A percentile compares a stretch with the other conserved stretches of the same genome.
phyloP scores from a whole-genome alignment of 1,140 invertebrate genomes.

The Aradophagus sp. region DNA sequence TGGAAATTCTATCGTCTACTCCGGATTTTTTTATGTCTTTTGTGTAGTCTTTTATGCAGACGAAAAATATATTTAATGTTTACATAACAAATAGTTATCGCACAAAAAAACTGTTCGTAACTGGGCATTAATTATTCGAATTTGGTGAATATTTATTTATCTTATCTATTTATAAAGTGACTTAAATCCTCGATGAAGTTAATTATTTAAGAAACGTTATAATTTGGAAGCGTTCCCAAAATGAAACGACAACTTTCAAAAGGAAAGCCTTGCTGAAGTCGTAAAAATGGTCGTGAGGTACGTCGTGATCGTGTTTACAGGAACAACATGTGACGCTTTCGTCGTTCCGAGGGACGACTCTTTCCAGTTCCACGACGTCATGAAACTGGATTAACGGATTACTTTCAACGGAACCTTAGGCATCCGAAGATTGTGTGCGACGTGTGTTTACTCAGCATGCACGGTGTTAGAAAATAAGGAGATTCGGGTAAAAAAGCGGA shows the following conservation, averaged over 20 bases:
- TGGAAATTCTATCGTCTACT: too few species aligned
- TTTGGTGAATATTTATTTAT: too few species aligned
- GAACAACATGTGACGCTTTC: slow-evolving; percentile 49
- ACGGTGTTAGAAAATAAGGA: slow-evolving; percentile 52
- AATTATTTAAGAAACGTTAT: too few species aligned
- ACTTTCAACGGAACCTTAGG: slow-evolving; percentile 57
- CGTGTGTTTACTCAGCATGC: slow-evolving; percentile 55
- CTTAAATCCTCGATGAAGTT: too few species aligned
- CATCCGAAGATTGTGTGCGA: slow-evolving; percentile 55
- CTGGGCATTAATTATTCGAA: too few species aligned
- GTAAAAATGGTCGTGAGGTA: slow-evolving; percentile 23
- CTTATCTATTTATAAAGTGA: too few species aligned
- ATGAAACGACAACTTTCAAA: neutral
- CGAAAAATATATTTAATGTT: too few species aligned
- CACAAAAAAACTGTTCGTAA: too few species aligned
- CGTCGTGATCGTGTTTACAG: slow-evolving; percentile 38
- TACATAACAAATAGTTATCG: too few species aligned
- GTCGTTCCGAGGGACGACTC: slow-evolving; percentile 45
- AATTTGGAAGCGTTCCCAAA: too few species aligned
- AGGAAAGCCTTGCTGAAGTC: neutral
- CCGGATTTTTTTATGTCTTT: too few species aligned
- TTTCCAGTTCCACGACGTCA: slow-evolving; percentile 56
- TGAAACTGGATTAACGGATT: slow-evolving; percentile 66
- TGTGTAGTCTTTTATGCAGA: too few species aligned
- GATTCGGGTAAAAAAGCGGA: slow-evolving; percentile 53